Percentiles rank a stretch among this genome's conserved stretches.
These are phyloP conservation scores for Acanthochromis polyacanthus DNA, from an alignment of 2,113 vertebrate genomes.

Conservation along the genomic window DNA sequence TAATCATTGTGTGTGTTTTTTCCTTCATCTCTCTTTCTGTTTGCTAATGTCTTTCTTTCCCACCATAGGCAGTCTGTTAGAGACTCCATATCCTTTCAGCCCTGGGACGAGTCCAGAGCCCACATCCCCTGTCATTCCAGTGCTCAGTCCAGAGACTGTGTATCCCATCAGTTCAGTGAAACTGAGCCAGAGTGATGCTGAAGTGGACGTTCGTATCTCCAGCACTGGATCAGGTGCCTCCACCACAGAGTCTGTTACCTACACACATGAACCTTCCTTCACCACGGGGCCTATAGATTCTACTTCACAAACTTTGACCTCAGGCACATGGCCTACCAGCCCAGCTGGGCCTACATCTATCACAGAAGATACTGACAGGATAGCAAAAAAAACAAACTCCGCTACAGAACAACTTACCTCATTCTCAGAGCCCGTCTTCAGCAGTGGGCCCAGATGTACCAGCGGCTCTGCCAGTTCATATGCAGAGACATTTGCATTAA, in stretches of 20 bases:
- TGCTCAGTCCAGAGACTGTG: slow-evolving; percentile 35
- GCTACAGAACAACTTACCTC: slow-evolving; percentile 56
- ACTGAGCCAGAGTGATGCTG: slow-evolving; percentile 24
- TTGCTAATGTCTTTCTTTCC: slow-evolving; percentile 8
- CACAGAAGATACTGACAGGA: slow-evolving; percentile 27
- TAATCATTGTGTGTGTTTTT: not conserved
- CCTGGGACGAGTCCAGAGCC: slow-evolving; percentile 77
- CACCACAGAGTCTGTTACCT: slow-evolving; percentile 5
- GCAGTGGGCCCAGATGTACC: not conserved
- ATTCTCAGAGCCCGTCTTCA: slow-evolving; percentile 28
- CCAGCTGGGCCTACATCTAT: slow-evolving; percentile 7
- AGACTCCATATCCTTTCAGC: slow-evolving; percentile 69
- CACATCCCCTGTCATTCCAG: slow-evolving; percentile 57
- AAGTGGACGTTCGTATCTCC: slow-evolving; percentile 29
- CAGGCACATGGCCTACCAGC: slow-evolving; percentile 18
- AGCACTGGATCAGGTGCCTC: slow-evolving; percentile 34
- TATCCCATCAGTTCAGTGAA: slow-evolving; percentile 41
- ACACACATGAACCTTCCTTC: slow-evolving; percentile 16
- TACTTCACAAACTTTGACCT: slow-evolving; percentile 18
- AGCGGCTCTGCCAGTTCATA: not conserved
- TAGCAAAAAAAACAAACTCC: slow-evolving; percentile 31
- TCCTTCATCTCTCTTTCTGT: not conserved
- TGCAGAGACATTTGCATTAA: slow-evolving; percentile 17
- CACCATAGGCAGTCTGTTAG: slow-evolving; percentile 74
- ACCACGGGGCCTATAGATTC: slow-evolving; percentile 15